phyloP scores from a whole-genome alignment of 2,888 invertebrate species.

The Morpho achilles region DNA sequence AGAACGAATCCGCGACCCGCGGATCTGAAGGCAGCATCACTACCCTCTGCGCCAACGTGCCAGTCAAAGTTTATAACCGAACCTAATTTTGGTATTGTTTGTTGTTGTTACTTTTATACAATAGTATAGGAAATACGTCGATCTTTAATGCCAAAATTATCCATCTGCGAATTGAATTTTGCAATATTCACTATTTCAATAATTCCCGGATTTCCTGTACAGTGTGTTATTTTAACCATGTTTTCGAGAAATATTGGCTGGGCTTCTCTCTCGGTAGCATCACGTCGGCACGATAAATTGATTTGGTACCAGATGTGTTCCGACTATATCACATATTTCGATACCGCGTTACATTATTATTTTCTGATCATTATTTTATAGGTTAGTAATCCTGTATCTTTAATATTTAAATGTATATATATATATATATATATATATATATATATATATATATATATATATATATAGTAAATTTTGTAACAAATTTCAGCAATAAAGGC shows the following conservation, averaged over 20 bases:
- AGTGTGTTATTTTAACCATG: constrained; percentile 21
- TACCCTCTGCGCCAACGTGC: no score
- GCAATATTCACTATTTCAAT: constrained; percentile 5
- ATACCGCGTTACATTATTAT: constrained; percentile 50
- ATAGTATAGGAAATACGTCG: no score
- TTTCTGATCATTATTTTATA: constrained; percentile 23
- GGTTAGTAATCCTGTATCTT: constrained; percentile 1
- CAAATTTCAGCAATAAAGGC: no score
- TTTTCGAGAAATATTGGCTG: constrained; percentile 20
- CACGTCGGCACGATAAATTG: constrained; percentile 58
- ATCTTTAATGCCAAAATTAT: neutral
- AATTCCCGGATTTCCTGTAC: neutral
- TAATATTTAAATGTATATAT: neutral
- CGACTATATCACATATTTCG: constrained; percentile 44
- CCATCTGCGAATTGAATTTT: neutral
- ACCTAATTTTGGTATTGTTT: no score
- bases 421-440: no score
- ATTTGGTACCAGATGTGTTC: constrained; percentile 56
- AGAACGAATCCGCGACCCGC: no score
- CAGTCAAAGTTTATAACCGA: no score
- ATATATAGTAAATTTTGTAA: no score
- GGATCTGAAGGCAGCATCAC: no score
- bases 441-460: no score
- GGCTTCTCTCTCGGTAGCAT: constrained; percentile 35
- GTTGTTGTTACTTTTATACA: no score